phyloP scores from a whole-genome alignment of 2,888 invertebrate genomes.

The Tetragonisca angustula region DNA sequence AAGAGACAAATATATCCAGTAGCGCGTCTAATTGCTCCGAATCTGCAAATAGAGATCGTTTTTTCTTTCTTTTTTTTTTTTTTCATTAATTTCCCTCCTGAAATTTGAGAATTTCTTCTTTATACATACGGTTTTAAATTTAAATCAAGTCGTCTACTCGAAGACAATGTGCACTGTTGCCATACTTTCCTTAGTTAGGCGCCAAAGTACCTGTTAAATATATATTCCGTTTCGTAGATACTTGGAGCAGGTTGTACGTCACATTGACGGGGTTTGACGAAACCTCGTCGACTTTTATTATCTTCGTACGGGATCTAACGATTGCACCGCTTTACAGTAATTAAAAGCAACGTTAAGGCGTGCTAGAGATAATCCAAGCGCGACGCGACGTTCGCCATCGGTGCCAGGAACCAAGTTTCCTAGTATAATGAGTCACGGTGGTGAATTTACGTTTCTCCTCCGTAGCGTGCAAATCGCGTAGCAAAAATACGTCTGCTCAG shows the following conservation, averaged over 20 bases:
- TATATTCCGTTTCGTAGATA: not conserved
- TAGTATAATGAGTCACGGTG: too few relatives aligned
- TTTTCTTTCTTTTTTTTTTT: not conserved
- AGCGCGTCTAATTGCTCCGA: not conserved
- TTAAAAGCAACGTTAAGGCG: conserved; percentile 10
- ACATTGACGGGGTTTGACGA: not conserved
- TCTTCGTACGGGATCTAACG: not conserved
- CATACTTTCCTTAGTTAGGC: not conserved
- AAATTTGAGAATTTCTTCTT: not conserved
- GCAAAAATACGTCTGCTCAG: not conserved
- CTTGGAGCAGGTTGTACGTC: not conserved
- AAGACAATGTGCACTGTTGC: not conserved
- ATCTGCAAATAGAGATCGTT: not conserved
- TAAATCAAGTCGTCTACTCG: not conserved
- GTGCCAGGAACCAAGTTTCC: not conserved
- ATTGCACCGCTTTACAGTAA: conserved; percentile 1
- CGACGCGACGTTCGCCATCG: not conserved
- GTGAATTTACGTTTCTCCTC: too few relatives aligned
- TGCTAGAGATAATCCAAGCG: not conserved
- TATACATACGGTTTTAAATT: too few relatives aligned
- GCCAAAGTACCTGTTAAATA: not conserved
- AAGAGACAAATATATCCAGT: not conserved
- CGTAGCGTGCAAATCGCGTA: not conserved
- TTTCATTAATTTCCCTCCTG: not conserved
- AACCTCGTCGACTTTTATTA: not conserved